Percentiles rank a stretch among this genome's conserved stretches.
These are phyloP conservation scores for Drosophila sturtevanti DNA, from an alignment of 1,140 invertebrate genomes.

Conservation along the genomic window DNA sequence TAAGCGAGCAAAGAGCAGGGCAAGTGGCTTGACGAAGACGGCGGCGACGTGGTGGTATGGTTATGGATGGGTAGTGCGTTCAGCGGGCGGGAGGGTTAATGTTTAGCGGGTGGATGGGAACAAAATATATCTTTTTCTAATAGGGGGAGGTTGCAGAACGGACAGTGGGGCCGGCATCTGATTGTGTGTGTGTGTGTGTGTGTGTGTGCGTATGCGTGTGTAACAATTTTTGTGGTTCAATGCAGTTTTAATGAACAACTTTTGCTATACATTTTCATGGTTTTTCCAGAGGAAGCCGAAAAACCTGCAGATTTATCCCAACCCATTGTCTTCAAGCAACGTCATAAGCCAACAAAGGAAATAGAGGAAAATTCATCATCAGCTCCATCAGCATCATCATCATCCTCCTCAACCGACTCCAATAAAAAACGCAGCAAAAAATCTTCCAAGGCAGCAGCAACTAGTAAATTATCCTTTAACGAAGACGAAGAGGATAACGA, in stretches of 20 bases:
- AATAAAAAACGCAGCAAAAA: slow-evolving; percentile 51
- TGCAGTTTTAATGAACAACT: slow-evolving; percentile 16
- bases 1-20: slow-evolving; percentile 73
- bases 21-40: slow-evolving; percentile 73
- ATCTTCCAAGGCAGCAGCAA: slow-evolving; percentile 39
- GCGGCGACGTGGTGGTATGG: slow-evolving; percentile 29
- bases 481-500: slow-evolving; percentile 74
- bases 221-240: slow-evolving; percentile 7
- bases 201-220: neutral
- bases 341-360: slow-evolving; percentile 47
- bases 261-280: slow-evolving; percentile 5
- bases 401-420: slow-evolving; percentile 26
- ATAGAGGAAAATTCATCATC: slow-evolving; percentile 20
- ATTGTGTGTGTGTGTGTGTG: slow-evolving; percentile 18
- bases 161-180: neutral
- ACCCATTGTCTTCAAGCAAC: slow-evolving; percentile 73
- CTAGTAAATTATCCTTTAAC: slow-evolving; percentile 74
- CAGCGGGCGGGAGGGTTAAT: neutral
- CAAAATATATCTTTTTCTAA: slow-evolving; percentile 13
- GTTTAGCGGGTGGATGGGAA: slow-evolving; percentile 8
- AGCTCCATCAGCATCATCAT: neutral
- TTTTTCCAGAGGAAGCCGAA: slow-evolving; percentile 66
- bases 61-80: neutral
- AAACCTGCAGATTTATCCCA: slow-evolving; percentile 71
- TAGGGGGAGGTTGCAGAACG: slow-evolving; percentile 15